Evolutionary conservation across 2,888 invertebrate species (phyloP).

Genomic region (Quadroppia sp.): DNA sequence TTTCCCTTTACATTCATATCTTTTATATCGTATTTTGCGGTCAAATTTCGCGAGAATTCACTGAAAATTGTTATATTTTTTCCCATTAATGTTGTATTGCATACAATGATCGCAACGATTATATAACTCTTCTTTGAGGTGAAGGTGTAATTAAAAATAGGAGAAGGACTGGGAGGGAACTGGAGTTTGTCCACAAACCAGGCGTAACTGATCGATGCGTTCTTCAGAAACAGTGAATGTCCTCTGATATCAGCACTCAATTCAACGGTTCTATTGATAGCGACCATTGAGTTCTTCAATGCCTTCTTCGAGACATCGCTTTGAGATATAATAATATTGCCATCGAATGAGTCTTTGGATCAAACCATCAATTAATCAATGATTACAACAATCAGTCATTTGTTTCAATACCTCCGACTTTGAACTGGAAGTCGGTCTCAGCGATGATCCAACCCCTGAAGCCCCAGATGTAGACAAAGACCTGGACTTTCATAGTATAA

Average conservation of each 20-base stretch:
- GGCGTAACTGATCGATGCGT: constrained; percentile 6
- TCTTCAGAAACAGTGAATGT: neutral
- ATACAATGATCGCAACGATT: neutral
- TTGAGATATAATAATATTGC: neutral
- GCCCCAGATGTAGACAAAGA: constrained; percentile 22
- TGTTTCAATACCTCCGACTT: constrained; percentile 14
- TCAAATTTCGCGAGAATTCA: neutral
- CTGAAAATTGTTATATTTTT: constrained; percentile 3
- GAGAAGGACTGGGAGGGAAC: neutral
- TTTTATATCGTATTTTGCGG: neutral
- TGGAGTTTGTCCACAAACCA: neutral
- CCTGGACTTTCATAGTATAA: constrained; percentile 34
- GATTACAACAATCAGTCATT: neutral
- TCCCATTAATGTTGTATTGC: neutral
- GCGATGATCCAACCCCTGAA: constrained; percentile 34
- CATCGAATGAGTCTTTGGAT: neutral
- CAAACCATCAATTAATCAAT: neutral
- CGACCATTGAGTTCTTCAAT: neutral
- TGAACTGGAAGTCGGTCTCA: neutral
- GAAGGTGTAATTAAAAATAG: neutral
- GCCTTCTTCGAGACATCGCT: neutral
- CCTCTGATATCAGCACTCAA: neutral
- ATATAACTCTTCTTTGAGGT: neutral
- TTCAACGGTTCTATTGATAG: constrained; percentile 19
- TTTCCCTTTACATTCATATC: constrained; percentile 67